Evolutionary conservation across 2,888 invertebrate species (phyloP).

Genomic region (Alsophila aescularia): DNA sequence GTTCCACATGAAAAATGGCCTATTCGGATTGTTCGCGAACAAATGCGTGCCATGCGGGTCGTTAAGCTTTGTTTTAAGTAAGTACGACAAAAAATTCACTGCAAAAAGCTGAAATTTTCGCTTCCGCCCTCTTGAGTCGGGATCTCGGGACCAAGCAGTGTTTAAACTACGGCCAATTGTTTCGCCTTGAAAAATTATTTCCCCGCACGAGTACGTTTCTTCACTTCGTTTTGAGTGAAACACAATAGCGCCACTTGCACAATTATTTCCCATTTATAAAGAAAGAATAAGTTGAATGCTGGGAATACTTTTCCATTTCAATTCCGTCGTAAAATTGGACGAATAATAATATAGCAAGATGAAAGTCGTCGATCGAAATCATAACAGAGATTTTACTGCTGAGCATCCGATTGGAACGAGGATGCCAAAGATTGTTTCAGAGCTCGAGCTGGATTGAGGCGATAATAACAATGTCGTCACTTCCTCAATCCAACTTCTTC

Average conservation of each 20-base stretch:
- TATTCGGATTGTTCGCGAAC: constrained; percentile 82
- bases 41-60: constrained; percentile 83
- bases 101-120: constrained; percentile 72
- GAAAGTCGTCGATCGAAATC: constrained; percentile 64
- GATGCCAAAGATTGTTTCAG: constrained; percentile 73
- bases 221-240: constrained; percentile 42
- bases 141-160: constrained; percentile 61
- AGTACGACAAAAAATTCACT: constrained; percentile 77
- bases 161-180: constrained; percentile 72
- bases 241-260: constrained; percentile 42
- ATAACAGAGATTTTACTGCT: constrained; percentile 74
- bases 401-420: constrained; percentile 64
- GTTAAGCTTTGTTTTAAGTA: constrained; percentile 83
- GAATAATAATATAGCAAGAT: constrained; percentile 61
- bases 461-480: constrained; percentile 81
- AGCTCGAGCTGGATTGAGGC: constrained; percentile 66
- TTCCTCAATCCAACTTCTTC: constrained; percentile 79
- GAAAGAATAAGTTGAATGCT: constrained; percentile 9
- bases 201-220: constrained; percentile 43
- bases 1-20: constrained; percentile 83
- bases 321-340: constrained; percentile 44
- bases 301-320: constrained; percentile 32
- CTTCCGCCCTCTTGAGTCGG: constrained; percentile 70
- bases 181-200: constrained; percentile 60
- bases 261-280: constrained; percentile 31